Conservation (phyloP, 2,797 vertebrate genomes). For the Melanotaenia parkinsoni region DNA sequence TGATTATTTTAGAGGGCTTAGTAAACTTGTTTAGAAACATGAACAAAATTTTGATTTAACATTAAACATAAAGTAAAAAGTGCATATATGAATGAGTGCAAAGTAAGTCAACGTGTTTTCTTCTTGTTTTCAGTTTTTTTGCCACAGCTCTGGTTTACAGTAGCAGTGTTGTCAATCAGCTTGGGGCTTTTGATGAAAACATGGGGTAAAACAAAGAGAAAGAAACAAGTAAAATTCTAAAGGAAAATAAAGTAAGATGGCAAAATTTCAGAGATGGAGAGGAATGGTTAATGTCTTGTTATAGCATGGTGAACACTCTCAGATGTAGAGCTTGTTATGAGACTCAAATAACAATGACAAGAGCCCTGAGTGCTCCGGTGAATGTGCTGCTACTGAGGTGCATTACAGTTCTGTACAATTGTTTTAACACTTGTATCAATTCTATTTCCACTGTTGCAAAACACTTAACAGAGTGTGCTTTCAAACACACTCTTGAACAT, state of each 20-base stretch:
- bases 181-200: neutral
- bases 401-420: neutral
- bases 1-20: conserved; percentile 17
- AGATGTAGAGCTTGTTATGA: neutral
- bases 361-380: neutral
- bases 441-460: neutral
- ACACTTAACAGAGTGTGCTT: neutral
- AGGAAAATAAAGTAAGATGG: neutral
- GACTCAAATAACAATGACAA: neutral
- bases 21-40: neutral
- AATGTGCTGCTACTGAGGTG: neutral
- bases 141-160: neutral
- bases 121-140: neutral
- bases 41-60: too few species aligned
- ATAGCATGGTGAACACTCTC: neutral
- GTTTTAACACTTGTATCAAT: neutral
- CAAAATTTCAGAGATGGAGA: neutral
- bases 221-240: neutral
- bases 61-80: neutral
- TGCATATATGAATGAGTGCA: neutral
- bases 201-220: too few species aligned
- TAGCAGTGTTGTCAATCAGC: neutral
- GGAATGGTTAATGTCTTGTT: neutral
- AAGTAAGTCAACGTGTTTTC: neutral
- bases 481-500: neutral